Percentiles rank a stretch among this genome's conserved stretches.
These are phyloP conservation scores for Hemaris fuciformis DNA, from an alignment of 2,888 invertebrate genomes.

Conservation along the genomic window DNA sequence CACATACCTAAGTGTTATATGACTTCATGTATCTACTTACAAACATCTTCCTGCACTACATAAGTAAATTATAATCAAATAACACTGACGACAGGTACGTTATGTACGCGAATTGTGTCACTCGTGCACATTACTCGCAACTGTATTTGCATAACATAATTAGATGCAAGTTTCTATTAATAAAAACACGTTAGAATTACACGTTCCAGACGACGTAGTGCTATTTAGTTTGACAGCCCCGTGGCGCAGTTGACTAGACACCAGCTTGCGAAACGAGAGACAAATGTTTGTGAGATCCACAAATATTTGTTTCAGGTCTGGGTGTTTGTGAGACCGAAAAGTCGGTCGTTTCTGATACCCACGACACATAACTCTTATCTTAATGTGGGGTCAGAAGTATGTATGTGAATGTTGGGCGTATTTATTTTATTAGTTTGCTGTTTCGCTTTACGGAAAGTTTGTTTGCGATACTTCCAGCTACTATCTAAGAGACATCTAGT, in stretches of 20 bases:
- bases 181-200: slow-evolving; percentile 24
- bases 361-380: too few relatives aligned
- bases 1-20: too few relatives aligned
- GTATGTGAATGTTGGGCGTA: too few relatives aligned
- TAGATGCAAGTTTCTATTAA: slow-evolving; percentile 20
- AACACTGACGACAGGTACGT: not conserved
- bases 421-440: too few relatives aligned
- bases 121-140: not conserved
- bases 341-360: too few relatives aligned
- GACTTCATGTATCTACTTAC: not conserved
- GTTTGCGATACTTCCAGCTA: slow-evolving; percentile 27
- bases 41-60: not conserved
- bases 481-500: slow-evolving; percentile 20
- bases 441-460: slow-evolving; percentile 26
- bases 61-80: not conserved
- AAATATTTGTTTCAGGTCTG: too few relatives aligned
- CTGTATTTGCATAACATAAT: slow-evolving; percentile 11
- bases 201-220: slow-evolving; percentile 24
- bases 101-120: not conserved
- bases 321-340: too few relatives aligned
- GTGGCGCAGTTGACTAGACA: too few relatives aligned
- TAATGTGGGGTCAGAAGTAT: too few relatives aligned
- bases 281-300: too few relatives aligned
- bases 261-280: too few relatives aligned
- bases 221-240: too few relatives aligned